Conservation (phyloP, 2,888 invertebrate species). For the Cephus nigrinus region DNA sequence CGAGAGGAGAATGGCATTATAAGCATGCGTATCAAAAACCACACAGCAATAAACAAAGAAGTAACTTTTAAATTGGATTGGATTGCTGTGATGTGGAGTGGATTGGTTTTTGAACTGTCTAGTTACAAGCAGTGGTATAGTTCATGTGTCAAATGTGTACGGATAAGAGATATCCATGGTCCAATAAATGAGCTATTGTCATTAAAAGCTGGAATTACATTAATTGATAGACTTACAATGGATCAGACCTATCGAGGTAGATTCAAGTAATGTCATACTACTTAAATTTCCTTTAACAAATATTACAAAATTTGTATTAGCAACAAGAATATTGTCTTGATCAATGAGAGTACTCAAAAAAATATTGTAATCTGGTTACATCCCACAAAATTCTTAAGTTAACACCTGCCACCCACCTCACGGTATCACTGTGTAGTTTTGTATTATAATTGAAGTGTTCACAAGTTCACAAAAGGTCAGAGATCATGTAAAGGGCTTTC, state of each 20-base stretch:
- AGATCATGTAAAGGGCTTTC: neutral
- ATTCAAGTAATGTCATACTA: neutral
- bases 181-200: neutral
- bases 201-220: no score
- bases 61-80: conserved; percentile 52
- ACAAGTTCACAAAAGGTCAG: neutral
- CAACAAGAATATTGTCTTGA: neutral
- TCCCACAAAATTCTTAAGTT: neutral
- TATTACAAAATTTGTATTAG: neutral
- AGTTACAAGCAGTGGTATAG: conserved; percentile 60
- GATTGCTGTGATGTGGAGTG: conserved; percentile 66
- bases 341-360: neutral
- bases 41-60: conserved; percentile 56
- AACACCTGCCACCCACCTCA: neutral
- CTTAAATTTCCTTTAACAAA: neutral
- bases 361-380: neutral
- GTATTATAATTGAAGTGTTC: neutral
- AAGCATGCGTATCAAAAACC: conserved; percentile 64
- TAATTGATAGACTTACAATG: no score
- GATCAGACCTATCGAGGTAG: neutral
- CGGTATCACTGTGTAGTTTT: neutral
- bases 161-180: neutral
- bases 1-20: conserved; percentile 65
- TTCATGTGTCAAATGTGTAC: neutral
- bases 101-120: conserved; percentile 65